Evolutionary conservation across 2,113 vertebrate genomes (phyloP), one percentile per base, ranked within the genome.

Genomic region (Syngnathus typhle): DNA sequence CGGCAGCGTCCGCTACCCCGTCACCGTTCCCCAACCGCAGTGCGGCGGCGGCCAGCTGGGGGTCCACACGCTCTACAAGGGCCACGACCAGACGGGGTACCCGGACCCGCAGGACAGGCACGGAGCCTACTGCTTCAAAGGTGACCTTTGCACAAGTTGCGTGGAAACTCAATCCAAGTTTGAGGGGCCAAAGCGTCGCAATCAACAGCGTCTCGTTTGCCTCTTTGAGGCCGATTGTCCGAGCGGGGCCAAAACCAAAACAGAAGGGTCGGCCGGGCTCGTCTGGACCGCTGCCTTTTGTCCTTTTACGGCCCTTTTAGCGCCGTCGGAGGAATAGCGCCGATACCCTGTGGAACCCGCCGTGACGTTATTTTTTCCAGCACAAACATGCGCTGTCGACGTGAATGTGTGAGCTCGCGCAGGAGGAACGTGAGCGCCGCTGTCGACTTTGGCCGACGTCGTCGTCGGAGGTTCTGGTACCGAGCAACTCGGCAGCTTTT

Each of bases 11-110:
- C 95, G 96, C 27, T 94, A 98, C 83, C 96, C 96, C 5, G 84
- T 96, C 81, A 93, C 93, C 8, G 73, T 96, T 61, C 93, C 96
- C 60, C 83, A 85, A 81, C 88, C 89, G 38, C 95, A 98, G 89
- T 99, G 96, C 67, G 96, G 96, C 39, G 93, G 94, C 55, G 95
- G 95, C 51, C 89, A 90, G 21, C 91, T 98, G 83, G 96, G 96
- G 55, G 94, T 99, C 64, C 92, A 95, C 79, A 98, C 95, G 51
- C 91, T 96, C 81, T 98, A 95, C 86, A 94, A 91, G 77, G 90
- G 90, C 87, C 68, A 89, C 70, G 94, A 98, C 91, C 95, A 94
- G 71, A 98, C 94, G 9, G 93, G 93, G 74, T 98, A 88, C 84
- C 96, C 96, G 23, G 64, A 87, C 65, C 90, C 92, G 71, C 75